Conservation (phyloP, 2,888 invertebrate genomes). For the Druceiella hillmani region DNA sequence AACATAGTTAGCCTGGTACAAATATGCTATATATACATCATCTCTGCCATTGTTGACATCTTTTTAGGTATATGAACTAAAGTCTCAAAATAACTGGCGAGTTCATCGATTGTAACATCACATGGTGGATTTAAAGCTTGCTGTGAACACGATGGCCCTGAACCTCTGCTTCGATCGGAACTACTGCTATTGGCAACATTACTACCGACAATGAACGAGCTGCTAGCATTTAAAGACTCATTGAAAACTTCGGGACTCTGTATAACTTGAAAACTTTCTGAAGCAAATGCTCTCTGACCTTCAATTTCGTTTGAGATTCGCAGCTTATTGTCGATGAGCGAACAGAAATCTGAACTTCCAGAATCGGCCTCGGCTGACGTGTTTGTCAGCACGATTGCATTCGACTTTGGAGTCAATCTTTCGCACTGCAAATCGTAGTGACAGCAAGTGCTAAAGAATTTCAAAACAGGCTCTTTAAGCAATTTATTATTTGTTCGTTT, state of each 20-base stretch:
- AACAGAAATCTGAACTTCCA: not conserved
- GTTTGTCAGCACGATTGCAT: not conserved
- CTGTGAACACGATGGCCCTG: slow-evolving; percentile 63
- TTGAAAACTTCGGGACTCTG: slow-evolving; percentile 5
- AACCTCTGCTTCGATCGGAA: slow-evolving; percentile 31
- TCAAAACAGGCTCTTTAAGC: slow-evolving; percentile 52
- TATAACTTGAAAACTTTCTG: slow-evolving; percentile 10
- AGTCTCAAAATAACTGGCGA: slow-evolving; percentile 93
- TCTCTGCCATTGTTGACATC: slow-evolving; percentile 97
- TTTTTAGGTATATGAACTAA: slow-evolving; percentile 95
- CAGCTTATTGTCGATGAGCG: no score
- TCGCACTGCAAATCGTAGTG: slow-evolving; percentile 11
- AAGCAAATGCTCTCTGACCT: no score
- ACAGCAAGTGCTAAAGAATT: slow-evolving; percentile 35
- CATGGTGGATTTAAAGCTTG: slow-evolving; percentile 69
- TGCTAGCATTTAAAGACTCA: slow-evolving; percentile 22
- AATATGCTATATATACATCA: slow-evolving; percentile 87
- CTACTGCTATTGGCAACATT: slow-evolving; percentile 6
- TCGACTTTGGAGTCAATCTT: not conserved
- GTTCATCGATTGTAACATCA: slow-evolving; percentile 90
- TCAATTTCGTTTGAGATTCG: no score
- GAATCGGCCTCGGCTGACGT: not conserved
- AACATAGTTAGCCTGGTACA: no score
- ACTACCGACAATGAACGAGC: slow-evolving; percentile 7
- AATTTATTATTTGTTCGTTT: slow-evolving; percentile 46